phyloP scores from a whole-genome alignment of 92 coral and sea anemone genomes.

The Plumapathes pennacea region DNA sequence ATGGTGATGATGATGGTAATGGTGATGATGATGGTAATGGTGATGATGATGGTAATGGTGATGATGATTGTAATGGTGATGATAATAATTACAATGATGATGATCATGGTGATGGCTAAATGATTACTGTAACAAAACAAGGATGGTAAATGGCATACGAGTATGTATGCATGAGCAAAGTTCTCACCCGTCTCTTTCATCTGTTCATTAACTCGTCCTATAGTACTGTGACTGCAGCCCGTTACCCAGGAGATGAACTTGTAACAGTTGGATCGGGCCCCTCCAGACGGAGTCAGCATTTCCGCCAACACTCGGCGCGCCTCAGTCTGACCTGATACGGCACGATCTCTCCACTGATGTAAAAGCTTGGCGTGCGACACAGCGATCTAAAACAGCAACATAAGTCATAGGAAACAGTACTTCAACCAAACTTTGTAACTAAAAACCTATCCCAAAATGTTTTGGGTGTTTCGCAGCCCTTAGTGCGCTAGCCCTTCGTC shows the following conservation, averaged over 20 bases:
- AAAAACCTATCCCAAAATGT: background rate
- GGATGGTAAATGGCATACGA: too few relatives aligned
- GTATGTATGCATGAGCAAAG: too few relatives aligned
- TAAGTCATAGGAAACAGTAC: background rate
- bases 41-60: background rate
- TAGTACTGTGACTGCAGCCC: slow-evolving; percentile 97
- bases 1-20: background rate
- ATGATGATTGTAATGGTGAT: background rate
- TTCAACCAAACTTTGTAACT: background rate
- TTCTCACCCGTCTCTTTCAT: slow-evolving; percentile 94
- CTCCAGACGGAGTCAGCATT: slow-evolving; percentile 98
- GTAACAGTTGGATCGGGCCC: slow-evolving; percentile 98
- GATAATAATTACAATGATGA: background rate
- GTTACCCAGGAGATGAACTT: slow-evolving; percentile 99
- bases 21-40: background rate
- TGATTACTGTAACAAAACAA: too few relatives aligned
- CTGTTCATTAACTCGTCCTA: slow-evolving; percentile 97
- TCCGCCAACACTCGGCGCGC: slow-evolving; percentile 98
- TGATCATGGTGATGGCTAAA: background rate
- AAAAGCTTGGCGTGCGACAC: slow-evolving; percentile 81
- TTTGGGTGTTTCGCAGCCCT: too few relatives aligned
- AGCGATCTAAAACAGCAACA: slow-evolving; percentile 60
- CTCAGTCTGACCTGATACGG: slow-evolving; percentile 94
- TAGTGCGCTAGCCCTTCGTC: too few relatives aligned
- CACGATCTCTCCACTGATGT: slow-evolving; percentile 98